Conservation (phyloP, 2,113 vertebrate genomes). For the Leucosticte australis region DNA sequence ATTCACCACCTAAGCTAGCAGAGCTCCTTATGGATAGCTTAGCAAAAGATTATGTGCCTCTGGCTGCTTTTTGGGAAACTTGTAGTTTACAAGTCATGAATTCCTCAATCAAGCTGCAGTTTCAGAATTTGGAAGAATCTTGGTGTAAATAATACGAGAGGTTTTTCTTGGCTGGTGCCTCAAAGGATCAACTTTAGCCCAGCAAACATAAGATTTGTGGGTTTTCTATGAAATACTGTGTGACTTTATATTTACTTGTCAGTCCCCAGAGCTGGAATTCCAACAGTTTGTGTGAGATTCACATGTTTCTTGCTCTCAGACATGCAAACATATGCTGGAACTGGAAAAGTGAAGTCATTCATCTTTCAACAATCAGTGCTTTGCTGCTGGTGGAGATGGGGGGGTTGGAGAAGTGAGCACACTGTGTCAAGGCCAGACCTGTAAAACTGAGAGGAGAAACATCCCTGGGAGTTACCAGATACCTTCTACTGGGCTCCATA, state of each 20-base stretch:
- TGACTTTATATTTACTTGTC: slow-evolving; percentile 35
- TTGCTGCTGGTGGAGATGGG: background rate
- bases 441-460: background rate
- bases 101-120: background rate
- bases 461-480: background rate
- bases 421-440: background rate
- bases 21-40: background rate
- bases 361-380: background rate
- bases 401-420: background rate
- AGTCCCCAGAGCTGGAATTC: slow-evolving; percentile 31
- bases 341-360: slow-evolving; percentile 25
- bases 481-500: background rate
- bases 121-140: background rate
- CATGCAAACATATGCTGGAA: slow-evolving; percentile 19
- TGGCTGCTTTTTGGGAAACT: slow-evolving; percentile 1
- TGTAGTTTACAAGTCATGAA: background rate
- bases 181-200: background rate
- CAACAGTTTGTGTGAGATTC: slow-evolving; percentile 46
- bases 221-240: slow-evolving; percentile 1
- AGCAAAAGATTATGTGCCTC: background rate
- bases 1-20: background rate
- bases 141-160: background rate
- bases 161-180: background rate
- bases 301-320: slow-evolving; percentile 46
- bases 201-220: background rate